phyloP scores from a whole-genome alignment of 2,888 invertebrate species.

The Zhuqinia jingwanae region DNA sequence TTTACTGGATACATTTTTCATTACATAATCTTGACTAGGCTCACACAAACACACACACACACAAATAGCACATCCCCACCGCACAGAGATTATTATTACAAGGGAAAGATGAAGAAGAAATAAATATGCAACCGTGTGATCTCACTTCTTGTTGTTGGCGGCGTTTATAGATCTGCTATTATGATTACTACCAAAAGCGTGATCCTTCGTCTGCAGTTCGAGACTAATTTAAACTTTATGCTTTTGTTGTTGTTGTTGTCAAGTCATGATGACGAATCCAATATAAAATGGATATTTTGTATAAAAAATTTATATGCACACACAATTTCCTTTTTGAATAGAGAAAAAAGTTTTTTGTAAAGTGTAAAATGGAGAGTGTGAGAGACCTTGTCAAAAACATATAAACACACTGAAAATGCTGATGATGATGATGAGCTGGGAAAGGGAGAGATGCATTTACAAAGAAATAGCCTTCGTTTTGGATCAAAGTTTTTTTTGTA shows the following conservation, averaged over 20 bases:
- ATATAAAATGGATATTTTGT: neutral
- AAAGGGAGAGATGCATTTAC: too few relatives aligned
- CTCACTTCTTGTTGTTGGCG: neutral
- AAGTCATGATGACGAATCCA: slow-evolving; percentile 35
- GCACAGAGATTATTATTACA: too few relatives aligned
- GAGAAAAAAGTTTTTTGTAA: too few relatives aligned
- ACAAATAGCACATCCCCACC: too few relatives aligned
- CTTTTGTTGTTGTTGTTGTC: too few relatives aligned
- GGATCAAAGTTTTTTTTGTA: too few relatives aligned
- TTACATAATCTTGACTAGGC: neutral
- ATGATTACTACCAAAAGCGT: neutral
- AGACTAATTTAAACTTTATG: too few relatives aligned
- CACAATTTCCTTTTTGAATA: slow-evolving; percentile 22
- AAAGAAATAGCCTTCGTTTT: too few relatives aligned
- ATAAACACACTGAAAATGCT: neutral
- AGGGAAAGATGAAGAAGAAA: too few relatives aligned
- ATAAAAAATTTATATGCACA: too few relatives aligned
- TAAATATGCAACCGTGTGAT: neutral
- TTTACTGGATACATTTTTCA: neutral
- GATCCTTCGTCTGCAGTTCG: too few relatives aligned
- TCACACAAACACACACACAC: neutral
- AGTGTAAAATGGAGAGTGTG: too few relatives aligned
- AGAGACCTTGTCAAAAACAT: slow-evolving; percentile 55
- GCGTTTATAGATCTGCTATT: neutral
- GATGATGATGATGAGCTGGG: neutral